Evolutionary conservation across 64 coral and sea anemone genomes (phyloP).

Genomic region (Cladopsammia gracilis): DNA sequence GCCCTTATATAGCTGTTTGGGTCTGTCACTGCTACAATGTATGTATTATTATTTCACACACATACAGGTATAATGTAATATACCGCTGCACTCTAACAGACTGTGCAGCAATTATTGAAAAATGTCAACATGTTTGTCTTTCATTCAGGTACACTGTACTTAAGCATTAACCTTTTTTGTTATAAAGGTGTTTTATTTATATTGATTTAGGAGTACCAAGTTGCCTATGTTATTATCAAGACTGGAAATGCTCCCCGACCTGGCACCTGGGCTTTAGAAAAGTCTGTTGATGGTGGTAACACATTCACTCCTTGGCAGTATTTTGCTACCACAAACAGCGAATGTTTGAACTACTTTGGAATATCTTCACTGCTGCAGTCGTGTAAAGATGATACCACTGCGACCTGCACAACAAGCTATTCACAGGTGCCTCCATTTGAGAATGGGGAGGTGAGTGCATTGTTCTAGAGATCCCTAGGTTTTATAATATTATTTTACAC

Average conservation of each 20-base stretch:
- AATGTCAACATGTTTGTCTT: too few relatives aligned
- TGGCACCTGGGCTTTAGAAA: conserved; percentile 87
- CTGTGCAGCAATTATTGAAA: too few relatives aligned
- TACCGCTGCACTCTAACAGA: too few relatives aligned
- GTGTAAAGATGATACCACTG: conserved; percentile 76
- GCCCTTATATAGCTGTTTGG: too few relatives aligned
- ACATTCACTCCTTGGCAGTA: conserved; percentile 95
- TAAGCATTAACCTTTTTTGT: background rate
- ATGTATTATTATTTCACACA: too few relatives aligned
- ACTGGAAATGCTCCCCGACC: conserved; percentile 98
- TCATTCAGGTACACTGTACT: background rate
- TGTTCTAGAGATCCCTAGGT: background rate
- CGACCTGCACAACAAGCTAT: conserved; percentile 84
- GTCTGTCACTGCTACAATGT: too few relatives aligned
- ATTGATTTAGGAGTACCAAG: conserved; percentile 86
- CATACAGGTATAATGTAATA: too few relatives aligned
- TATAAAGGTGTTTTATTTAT: background rate
- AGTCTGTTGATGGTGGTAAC: conserved; percentile 85
- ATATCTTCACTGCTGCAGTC: conserved; percentile 58
- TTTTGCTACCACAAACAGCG: conserved; percentile 84
- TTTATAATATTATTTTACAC: background rate
- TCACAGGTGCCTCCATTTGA: conserved; percentile 97
- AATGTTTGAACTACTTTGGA: conserved; percentile 83
- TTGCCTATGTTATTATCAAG: conserved; percentile 95
- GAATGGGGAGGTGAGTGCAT: conserved; percentile 87